These are phyloP conservation scores for Selene dorsalis DNA, from an alignment of 2,797 vertebrate species.

Conservation along the genomic window DNA sequence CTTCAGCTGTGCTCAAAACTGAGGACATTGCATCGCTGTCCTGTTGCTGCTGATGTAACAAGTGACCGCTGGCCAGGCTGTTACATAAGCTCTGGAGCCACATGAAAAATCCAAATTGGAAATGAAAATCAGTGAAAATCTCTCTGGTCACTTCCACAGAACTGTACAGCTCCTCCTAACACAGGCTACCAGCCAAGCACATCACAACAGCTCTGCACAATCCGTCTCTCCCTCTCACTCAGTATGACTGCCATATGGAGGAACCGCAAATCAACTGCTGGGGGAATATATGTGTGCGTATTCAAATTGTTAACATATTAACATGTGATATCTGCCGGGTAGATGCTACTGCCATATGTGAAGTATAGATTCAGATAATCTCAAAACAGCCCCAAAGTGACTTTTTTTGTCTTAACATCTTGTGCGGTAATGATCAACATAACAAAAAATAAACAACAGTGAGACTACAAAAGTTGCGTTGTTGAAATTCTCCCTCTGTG, in stretches of 20 bases:
- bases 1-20: slow-evolving; percentile 55
- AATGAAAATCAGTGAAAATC: slow-evolving; percentile 64
- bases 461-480: slow-evolving; percentile 33
- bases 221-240: slow-evolving; percentile 20
- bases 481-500: slow-evolving; percentile 31
- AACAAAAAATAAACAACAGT: slow-evolving; percentile 16
- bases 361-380: slow-evolving; percentile 13
- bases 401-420: background rate
- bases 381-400: slow-evolving; percentile 2
- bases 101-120: slow-evolving; percentile 71
- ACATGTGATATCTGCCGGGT: slow-evolving; percentile 38
- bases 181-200: slow-evolving; percentile 57
- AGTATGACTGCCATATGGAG: slow-evolving; percentile 57
- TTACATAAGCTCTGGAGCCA: slow-evolving; percentile 76
- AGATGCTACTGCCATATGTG: slow-evolving; percentile 15
- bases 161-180: slow-evolving; percentile 47
- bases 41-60: slow-evolving; percentile 72
- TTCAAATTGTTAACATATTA: slow-evolving; percentile 51
- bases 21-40: slow-evolving; percentile 61
- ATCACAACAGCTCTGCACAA: slow-evolving; percentile 47
- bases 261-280: slow-evolving; percentile 58
- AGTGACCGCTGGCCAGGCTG: slow-evolving; percentile 61
- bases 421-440: slow-evolving; percentile 31
- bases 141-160: slow-evolving; percentile 63
- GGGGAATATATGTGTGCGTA: slow-evolving; percentile 33